Evolutionary conservation across 2,113 vertebrate species (phyloP), one percentile per base, ranked within the genome.

Genomic region (Apeltes quadracus): DNA sequence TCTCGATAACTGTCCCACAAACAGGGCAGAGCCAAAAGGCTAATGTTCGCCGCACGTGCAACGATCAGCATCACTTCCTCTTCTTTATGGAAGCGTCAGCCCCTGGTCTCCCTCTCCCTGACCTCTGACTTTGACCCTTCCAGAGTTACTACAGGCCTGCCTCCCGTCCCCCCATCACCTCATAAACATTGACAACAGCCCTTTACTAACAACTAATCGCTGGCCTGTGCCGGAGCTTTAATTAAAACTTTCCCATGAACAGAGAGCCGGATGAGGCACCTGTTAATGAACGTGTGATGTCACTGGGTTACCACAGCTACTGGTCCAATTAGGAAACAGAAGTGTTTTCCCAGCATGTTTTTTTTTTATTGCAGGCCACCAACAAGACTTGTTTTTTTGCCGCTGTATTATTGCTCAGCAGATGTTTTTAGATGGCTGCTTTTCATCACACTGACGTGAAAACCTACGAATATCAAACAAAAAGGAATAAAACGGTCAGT

Each of bases 241-340:
- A 89, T 90, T 82, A 73, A 89, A 90, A 84, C 80, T 68, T 89
- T 89, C 84, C 84, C 87, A 84, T 84, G 84, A 82, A 50, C 79
- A 23, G 69, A 58, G 65, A 27, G 81, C 84, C 77, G 83, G 83
- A 88, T 59, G 72, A 91, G 76, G 83, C 88, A 93, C 92, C 92
- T 92, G 90, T 89, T 90, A 90, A 92, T 73, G 87, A 72, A 84
- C 84, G 76, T 64, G 68, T 89, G 87, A 91, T 91, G 90, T 88
- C 86, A 92, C 83, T 44, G 59, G 56, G 76, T 85, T 82, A 54
- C 86, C 83, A 84, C 73, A 25, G 84, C 88, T 91, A 88, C 88
- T 41, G 82, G 38, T 72, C 79, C 85, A 90, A 88, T 92, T 90
- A 90, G 84, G 70, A 79, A 84, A 87, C 84, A 86, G 83, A 77